Percentiles rank a stretch among this genome's conserved stretches.
Evolutionary conservation across 2,888 invertebrate genomes (phyloP).

Genomic region (Nomada fabriciana): DNA sequence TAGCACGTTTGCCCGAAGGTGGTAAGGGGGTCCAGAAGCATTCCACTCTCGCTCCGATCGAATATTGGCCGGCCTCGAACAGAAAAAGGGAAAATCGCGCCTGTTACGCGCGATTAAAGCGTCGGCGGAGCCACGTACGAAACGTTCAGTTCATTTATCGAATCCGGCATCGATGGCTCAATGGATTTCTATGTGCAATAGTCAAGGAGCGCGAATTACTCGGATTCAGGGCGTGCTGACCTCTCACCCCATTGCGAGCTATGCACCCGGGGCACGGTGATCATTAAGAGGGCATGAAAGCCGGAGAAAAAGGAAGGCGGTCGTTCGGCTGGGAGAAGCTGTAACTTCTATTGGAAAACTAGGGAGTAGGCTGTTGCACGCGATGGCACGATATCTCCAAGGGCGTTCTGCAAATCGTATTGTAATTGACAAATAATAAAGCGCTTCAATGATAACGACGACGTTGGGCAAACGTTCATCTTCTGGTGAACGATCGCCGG

Average conservation of each 20-base stretch:
- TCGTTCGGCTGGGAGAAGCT: slow-evolving; percentile 15
- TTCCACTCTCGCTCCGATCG: background rate
- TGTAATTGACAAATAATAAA: background rate
- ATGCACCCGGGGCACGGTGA: slow-evolving; percentile 39
- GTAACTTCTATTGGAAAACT: slow-evolving; percentile 12
- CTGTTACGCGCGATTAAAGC: slow-evolving; percentile 1
- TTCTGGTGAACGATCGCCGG: background rate
- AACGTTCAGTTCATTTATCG: slow-evolving; percentile 4
- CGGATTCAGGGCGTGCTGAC: slow-evolving; percentile 46
- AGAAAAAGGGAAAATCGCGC: background rate
- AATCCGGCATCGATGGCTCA: slow-evolving; percentile 8
- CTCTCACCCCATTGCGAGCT: slow-evolving; percentile 7
- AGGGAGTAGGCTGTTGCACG: too few relatives aligned
- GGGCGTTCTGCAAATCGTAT: too few relatives aligned
- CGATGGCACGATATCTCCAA: too few relatives aligned
- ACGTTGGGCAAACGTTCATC: background rate
- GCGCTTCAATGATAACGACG: background rate
- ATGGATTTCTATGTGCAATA: slow-evolving; percentile 26
- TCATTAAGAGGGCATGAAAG: slow-evolving; percentile 63
- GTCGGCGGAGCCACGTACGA: background rate
- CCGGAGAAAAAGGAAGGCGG: slow-evolving; percentile 27
- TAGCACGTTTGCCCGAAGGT: too few relatives aligned
- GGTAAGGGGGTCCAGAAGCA: background rate
- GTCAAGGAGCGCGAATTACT: slow-evolving; percentile 47
- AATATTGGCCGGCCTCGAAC: too few relatives aligned